These are phyloP conservation scores for Paramisgurnus dabryanus DNA, from an alignment of 2,113 vertebrate genomes.

Conservation along the genomic window DNA sequence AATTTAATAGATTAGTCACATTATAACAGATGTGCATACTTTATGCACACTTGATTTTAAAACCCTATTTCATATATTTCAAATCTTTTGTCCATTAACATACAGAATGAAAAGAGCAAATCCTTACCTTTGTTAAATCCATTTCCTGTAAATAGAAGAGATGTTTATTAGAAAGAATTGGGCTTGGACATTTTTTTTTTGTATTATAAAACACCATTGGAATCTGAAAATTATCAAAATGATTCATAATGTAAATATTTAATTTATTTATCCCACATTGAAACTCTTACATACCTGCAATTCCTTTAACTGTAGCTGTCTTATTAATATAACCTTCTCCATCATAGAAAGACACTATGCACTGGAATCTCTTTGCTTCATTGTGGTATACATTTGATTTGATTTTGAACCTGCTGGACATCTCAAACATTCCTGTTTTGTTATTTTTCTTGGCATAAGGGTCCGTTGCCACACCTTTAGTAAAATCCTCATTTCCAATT, in stretches of 20 bases:
- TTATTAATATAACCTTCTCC: accelerated
- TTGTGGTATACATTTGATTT: slow-evolving; percentile 65
- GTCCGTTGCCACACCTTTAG: slow-evolving; percentile 65
- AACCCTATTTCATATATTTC: not conserved
- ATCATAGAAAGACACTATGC: slow-evolving; percentile 62
- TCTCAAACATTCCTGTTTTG: slow-evolving; percentile 50
- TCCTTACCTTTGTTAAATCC: slow-evolving; percentile 4
- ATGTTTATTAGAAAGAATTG: no score
- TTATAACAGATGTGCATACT: not conserved
- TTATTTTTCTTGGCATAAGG: accelerated
- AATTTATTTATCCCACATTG: not conserved
- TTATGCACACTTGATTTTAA: not conserved
- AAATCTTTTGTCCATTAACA: no score
- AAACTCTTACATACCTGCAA: not conserved
- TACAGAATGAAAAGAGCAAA: not conserved
- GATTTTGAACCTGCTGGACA: slow-evolving; percentile 79
- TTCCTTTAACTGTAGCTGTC: accelerated
- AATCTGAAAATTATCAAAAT: not conserved
- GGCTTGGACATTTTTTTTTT: no score
- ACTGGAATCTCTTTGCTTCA: slow-evolving; percentile 65
- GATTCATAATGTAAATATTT: not conserved
- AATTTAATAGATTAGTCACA: slow-evolving; percentile 1
- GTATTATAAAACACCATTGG: no score
- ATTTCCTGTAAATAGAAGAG: not conserved
- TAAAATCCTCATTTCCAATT: slow-evolving; percentile 51